Evolutionary conservation across 2,797 vertebrate species (phyloP).

Genomic region (Astyanax mexicanus): DNA sequence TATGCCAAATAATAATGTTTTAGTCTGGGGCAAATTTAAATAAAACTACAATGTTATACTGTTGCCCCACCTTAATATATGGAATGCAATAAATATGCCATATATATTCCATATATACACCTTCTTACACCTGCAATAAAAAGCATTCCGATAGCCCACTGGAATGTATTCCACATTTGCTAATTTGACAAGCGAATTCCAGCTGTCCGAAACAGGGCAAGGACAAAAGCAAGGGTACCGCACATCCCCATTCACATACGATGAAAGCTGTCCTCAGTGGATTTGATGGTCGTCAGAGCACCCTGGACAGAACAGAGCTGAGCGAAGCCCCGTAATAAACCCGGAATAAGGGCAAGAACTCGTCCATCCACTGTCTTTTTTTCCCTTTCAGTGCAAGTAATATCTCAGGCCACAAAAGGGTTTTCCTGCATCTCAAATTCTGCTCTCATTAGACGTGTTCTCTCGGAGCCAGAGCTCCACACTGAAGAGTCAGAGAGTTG

Average conservation of each 20-base stretch:
- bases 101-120: too few relatives aligned
- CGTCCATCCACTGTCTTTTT: conserved; percentile 25
- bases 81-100: too few relatives aligned
- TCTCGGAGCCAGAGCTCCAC: conserved; percentile 30
- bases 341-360: conserved; percentile 37
- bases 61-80: too few relatives aligned
- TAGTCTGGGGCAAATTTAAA: too few relatives aligned
- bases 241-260: conserved; percentile 23
- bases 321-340: conserved; percentile 26
- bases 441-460: conserved; percentile 47
- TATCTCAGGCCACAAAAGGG: conserved; percentile 28
- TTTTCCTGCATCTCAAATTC: conserved; percentile 49
- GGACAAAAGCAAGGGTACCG: conserved; percentile 31
- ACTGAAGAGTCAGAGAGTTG: conserved; percentile 25
- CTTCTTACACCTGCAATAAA: not conserved
- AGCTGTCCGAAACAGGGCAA: conserved; percentile 37
- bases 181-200: conserved; percentile 39
- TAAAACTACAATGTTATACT: too few relatives aligned
- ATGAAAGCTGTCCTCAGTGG: conserved; percentile 40
- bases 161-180: conserved; percentile 21
- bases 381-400: conserved; percentile 27
- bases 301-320: conserved; percentile 32
- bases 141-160: not conserved
- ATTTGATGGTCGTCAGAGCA: conserved; percentile 37
- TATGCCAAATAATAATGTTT: too few relatives aligned